phyloP scores from a whole-genome alignment of 2,888 invertebrate species.

The Epirrhoe tristata region DNA sequence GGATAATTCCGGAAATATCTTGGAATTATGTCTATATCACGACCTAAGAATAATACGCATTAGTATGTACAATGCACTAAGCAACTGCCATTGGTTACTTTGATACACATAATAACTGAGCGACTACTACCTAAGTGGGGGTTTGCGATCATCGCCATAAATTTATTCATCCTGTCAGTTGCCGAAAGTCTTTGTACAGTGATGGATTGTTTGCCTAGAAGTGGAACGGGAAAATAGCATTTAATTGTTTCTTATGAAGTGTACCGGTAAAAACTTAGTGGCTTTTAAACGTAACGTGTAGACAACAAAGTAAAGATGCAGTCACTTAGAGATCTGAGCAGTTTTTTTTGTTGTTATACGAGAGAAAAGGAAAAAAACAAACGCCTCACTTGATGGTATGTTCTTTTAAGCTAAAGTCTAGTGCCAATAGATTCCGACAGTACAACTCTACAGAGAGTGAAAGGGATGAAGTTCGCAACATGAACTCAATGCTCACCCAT shows the following conservation, averaged over 20 bases:
- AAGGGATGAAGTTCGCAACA: neutral
- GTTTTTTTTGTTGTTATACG: conserved; percentile 32
- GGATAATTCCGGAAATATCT: conserved; percentile 22
- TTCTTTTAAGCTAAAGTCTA: neutral
- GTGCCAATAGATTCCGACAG: neutral
- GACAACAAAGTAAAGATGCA: conserved; percentile 24
- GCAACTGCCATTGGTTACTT: conserved; percentile 12
- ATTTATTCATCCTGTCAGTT: conserved; percentile 33
- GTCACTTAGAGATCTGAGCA: conserved; percentile 20
- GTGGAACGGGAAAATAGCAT: conserved; percentile 10
- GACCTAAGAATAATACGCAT: neutral
- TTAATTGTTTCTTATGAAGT: neutral
- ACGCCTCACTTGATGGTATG: conserved; percentile 28
- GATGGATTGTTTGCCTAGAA: conserved; percentile 18
- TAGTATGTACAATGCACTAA: conserved; percentile 3
- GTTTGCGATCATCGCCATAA: conserved; percentile 18
- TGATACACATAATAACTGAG: conserved; percentile 15
- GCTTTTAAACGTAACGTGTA: neutral
- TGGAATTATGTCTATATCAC: conserved; percentile 7
- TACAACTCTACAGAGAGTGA: neutral
- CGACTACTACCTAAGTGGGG: conserved; percentile 42
- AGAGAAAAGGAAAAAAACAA: conserved; percentile 28
- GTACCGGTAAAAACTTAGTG: conserved; percentile 1
- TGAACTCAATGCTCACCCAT: neutral
- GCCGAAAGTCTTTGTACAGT: conserved; percentile 23